Evolutionary conservation across 92 coral and sea anemone genomes (phyloP).

Genomic region (Virgularia gustaviana): DNA sequence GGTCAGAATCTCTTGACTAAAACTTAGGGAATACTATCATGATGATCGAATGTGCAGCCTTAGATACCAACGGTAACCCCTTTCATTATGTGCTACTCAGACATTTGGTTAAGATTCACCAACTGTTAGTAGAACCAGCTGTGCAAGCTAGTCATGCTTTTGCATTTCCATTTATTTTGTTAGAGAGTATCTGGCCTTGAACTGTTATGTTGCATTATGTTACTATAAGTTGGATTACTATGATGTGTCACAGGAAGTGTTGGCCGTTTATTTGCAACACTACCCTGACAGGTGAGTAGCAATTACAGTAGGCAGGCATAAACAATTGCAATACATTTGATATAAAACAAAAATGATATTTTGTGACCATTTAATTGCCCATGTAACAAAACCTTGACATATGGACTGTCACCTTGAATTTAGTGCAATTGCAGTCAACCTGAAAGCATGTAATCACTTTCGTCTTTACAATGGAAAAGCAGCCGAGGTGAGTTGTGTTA

Average conservation of each 20-base stretch:
- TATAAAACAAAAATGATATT: background rate
- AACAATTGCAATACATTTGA: too few relatives aligned
- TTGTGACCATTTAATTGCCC: background rate
- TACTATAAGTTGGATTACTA: constrained; percentile 97
- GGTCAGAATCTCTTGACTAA: too few relatives aligned
- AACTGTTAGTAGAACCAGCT: too few relatives aligned
- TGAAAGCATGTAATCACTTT: constrained; percentile 97
- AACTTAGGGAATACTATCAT: too few relatives aligned
- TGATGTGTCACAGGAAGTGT: constrained; percentile 96
- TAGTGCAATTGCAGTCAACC: constrained; percentile 97
- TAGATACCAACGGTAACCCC: too few relatives aligned
- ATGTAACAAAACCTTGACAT: too few relatives aligned
- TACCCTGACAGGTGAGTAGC: constrained; percentile 96
- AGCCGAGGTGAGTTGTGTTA: constrained; percentile 89
- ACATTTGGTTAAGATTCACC: too few relatives aligned
- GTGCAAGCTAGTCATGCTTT: too few relatives aligned
- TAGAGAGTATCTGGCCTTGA: constrained; percentile 91
- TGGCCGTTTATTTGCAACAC: constrained; percentile 95
- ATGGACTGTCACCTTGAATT: background rate
- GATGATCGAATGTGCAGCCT: too few relatives aligned
- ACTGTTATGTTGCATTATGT: constrained; percentile 95
- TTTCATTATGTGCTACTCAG: too few relatives aligned
- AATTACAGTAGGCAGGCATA: too few relatives aligned
- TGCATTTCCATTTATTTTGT: constrained; percentile 3
- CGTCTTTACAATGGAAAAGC: constrained; percentile 97